These are phyloP conservation scores for Lateolabrax maculatus DNA, from an alignment of 2,797 vertebrate species.

Conservation along the genomic window DNA sequence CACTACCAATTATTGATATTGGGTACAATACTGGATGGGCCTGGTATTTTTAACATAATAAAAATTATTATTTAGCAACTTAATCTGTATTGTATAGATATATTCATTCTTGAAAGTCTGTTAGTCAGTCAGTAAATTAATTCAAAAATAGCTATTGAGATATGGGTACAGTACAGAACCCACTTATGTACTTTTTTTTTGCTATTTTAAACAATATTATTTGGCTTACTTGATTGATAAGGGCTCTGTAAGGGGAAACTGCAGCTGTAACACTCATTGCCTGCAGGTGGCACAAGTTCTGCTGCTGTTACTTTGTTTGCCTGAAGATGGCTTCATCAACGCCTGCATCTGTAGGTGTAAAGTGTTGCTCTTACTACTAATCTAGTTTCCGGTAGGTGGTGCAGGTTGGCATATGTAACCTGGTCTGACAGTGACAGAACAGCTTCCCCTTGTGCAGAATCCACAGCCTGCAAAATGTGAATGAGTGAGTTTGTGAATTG, in stretches of 20 bases:
- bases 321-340: background rate
- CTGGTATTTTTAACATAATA: no score
- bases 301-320: background rate
- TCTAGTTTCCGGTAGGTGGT: background rate
- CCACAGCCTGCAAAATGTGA: slow-evolving; percentile 1
- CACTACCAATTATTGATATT: background rate
- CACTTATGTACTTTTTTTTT: background rate
- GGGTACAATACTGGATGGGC: background rate
- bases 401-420: background rate
- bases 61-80: background rate
- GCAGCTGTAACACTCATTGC: background rate
- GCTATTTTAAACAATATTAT: background rate
- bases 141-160: background rate
- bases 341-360: background rate
- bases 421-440: background rate
- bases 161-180: background rate
- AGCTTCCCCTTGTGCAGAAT: background rate
- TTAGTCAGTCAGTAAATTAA: background rate
- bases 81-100: background rate
- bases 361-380: background rate
- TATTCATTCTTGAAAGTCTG: background rate
- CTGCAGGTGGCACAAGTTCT: background rate
- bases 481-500: slow-evolving; percentile 14
- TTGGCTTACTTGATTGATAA: background rate
- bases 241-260: background rate